phyloP scores from a whole-genome alignment of 1,140 invertebrate species.

The Magallana gigas region DNA sequence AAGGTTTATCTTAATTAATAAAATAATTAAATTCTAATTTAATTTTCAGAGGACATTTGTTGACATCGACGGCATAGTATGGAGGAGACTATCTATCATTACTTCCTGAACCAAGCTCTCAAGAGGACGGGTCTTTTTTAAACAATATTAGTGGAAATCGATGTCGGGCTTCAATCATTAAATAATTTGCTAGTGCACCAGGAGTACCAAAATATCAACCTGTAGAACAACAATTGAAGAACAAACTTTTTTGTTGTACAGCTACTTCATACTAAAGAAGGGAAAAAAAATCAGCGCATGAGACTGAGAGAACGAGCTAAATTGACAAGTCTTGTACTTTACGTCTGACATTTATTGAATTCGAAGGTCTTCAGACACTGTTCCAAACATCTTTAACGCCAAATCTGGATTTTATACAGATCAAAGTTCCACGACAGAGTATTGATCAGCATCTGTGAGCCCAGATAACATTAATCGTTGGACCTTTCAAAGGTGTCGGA shows the following conservation, averaged over 20 bases:
- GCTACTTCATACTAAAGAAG: not conserved
- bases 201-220: not conserved
- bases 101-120: not conserved
- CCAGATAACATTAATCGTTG: not conserved
- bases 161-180: not conserved
- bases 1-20: not conserved
- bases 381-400: not conserved
- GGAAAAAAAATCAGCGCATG: not conserved
- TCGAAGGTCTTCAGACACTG: constrained; percentile 22
- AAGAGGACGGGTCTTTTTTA: not conserved
- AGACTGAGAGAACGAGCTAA: not conserved
- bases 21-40: not conserved
- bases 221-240: not conserved
- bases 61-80: no score
- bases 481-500: constrained; percentile 22
- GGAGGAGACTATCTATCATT: not conserved
- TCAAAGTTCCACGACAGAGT: constrained; percentile 2
- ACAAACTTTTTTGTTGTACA: not conserved
- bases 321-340: constrained; percentile 26
- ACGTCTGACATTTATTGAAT: constrained; percentile 22
- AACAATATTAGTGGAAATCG: constrained; percentile 6
- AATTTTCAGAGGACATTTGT: not conserved
- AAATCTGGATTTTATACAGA: constrained; percentile 26
- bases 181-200: not conserved
- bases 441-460: not conserved